Conservation (phyloP, 2,888 invertebrate species). For the Epinotia ramella region DNA sequence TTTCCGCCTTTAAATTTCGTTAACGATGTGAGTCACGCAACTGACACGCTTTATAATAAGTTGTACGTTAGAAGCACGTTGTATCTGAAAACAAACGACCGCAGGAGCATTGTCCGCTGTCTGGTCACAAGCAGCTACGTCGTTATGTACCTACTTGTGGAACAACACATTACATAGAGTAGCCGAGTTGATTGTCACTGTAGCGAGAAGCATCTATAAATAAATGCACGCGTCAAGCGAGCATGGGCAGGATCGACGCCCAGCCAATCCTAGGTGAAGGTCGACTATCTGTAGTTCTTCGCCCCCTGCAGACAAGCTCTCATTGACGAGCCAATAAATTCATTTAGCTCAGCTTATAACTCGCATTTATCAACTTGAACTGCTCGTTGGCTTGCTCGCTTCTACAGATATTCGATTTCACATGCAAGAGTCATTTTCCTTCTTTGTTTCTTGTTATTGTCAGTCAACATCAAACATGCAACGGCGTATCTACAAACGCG, state of each 20-base stretch:
- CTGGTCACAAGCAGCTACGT: constrained; percentile 48
- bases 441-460: constrained; percentile 34
- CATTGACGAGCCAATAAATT: constrained; percentile 56
- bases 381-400: constrained; percentile 7
- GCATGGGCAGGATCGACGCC: constrained; percentile 75
- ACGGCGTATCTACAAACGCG: constrained; percentile 12
- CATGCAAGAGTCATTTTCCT: constrained; percentile 28
- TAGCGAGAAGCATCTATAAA: constrained; percentile 72
- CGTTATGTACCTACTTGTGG: constrained; percentile 46
- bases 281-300: constrained; percentile 73
- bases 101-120: constrained; percentile 63
- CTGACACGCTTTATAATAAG: constrained; percentile 70
- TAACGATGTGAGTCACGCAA: constrained; percentile 82
- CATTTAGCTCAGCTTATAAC: constrained; percentile 34
- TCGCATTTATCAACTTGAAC: constrained; percentile 35
- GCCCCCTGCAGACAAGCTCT: constrained; percentile 63
- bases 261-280: constrained; percentile 80
- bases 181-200: constrained; percentile 60
- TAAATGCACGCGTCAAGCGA: constrained; percentile 72
- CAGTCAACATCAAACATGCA: constrained; percentile 20
- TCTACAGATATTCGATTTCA: constrained; percentile 30
- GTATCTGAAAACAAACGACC: constrained; percentile 43
- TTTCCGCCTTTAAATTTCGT: constrained; percentile 82
- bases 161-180: constrained; percentile 44
- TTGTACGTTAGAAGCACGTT: constrained; percentile 55